phyloP scores from a whole-genome alignment of 23 tunicate species.

The Trididemnum nubilum region DNA sequence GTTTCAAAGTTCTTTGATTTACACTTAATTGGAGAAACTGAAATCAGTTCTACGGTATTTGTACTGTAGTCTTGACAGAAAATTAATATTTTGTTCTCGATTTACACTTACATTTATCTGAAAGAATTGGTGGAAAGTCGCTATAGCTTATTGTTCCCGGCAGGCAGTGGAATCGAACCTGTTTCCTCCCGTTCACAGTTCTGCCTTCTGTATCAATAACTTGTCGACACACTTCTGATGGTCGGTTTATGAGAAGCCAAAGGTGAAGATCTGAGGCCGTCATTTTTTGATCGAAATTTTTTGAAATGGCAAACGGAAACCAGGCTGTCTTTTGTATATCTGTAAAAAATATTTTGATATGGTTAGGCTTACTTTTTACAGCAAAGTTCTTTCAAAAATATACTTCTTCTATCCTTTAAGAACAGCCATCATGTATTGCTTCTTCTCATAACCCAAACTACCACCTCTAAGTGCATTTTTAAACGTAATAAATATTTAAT shows the following conservation, averaged over 20 bases:
- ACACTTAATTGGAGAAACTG: too few species aligned
- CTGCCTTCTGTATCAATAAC: slow-evolving; percentile 40
- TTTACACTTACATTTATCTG: slow-evolving; percentile 39
- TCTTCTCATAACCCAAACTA: neutral
- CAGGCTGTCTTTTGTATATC: slow-evolving; percentile 14
- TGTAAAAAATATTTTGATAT: neutral
- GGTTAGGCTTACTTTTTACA: neutral
- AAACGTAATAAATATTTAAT: neutral
- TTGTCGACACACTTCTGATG: slow-evolving; percentile 51
- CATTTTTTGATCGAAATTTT: neutral
- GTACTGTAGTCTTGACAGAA: too few species aligned
- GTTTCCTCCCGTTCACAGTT: slow-evolving; percentile 23
- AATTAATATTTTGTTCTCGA: too few species aligned
- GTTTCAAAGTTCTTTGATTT: too few species aligned
- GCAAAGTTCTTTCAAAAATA: neutral
- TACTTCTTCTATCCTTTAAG: neutral
- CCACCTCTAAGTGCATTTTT: neutral
- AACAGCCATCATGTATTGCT: neutral
- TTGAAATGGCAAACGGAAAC: slow-evolving; percentile 56
- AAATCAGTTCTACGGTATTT: too few species aligned
- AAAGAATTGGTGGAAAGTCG: slow-evolving; percentile 42
- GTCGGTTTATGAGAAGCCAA: slow-evolving; percentile 41
- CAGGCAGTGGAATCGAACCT: slow-evolving; percentile 63
- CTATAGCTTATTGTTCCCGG: slow-evolving; percentile 56
- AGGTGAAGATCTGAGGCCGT: slow-evolving; percentile 10